Evolutionary conservation across 2,888 invertebrate genomes (phyloP).

Genomic region (Hypercompe scribonia): DNA sequence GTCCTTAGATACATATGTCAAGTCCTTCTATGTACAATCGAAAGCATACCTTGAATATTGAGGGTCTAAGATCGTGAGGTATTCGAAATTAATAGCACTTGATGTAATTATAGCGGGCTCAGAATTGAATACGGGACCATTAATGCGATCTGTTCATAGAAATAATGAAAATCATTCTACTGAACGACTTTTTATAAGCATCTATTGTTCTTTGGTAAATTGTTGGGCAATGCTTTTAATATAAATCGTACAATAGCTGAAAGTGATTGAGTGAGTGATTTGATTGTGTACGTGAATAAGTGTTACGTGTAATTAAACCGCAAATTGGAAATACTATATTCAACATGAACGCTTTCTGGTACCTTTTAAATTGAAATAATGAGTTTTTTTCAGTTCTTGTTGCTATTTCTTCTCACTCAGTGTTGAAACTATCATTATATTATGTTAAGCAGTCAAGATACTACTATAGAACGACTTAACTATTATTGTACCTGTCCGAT

Average conservation of each 20-base stretch:
- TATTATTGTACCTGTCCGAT: no score
- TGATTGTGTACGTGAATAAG: slow-evolving; percentile 6
- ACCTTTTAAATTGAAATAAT: not conserved
- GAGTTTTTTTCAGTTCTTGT: no score
- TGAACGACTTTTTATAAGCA: slow-evolving; percentile 66
- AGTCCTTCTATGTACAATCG: slow-evolving; percentile 28
- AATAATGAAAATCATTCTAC: slow-evolving; percentile 70
- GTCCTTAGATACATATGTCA: not conserved
- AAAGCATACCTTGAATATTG: slow-evolving; percentile 61
- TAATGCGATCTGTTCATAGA: slow-evolving; percentile 63
- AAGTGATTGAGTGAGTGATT: no score
- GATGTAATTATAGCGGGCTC: slow-evolving; percentile 73
- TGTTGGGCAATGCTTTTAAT: slow-evolving; percentile 38
- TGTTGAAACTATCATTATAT: no score
- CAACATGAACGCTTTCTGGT: not conserved
- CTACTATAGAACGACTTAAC: no score
- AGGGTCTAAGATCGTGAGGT: slow-evolving; percentile 67
- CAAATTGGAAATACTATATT: not conserved
- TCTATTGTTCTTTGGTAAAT: slow-evolving; percentile 65
- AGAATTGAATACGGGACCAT: slow-evolving; percentile 77
- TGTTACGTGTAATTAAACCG: not conserved
- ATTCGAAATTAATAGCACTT: slow-evolving; percentile 79
- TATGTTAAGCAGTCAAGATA: no score
- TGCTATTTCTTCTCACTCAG: no score
- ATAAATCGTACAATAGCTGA: slow-evolving; percentile 6